Percentiles rank a stretch among this genome's conserved stretches.
phyloP scores from a whole-genome alignment of 2,113 vertebrate genomes.

The Varanus komodoensis region DNA sequence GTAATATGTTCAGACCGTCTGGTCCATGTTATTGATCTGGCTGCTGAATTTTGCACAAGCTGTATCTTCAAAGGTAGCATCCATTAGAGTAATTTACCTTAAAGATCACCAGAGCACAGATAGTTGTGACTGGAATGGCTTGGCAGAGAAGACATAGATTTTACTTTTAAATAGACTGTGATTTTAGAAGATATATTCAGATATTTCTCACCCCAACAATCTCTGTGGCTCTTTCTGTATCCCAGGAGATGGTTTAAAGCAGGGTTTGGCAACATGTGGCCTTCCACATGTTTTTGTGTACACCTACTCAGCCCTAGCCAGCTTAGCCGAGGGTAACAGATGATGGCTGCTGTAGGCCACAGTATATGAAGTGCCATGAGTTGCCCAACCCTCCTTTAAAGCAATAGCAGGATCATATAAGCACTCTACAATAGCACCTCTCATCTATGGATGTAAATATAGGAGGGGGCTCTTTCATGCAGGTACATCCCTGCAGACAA shows the following conservation, averaged over 20 bases:
- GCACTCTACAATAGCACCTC: neutral
- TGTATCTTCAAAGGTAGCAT: no score
- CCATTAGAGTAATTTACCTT: no score
- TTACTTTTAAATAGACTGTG: neutral
- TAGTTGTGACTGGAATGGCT: neutral
- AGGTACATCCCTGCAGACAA: neutral
- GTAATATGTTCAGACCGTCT: no score
- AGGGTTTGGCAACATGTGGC: no score
- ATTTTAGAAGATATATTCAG: neutral
- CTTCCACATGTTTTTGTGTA: no score
- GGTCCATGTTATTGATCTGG: no score
- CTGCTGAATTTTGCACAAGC: no score
- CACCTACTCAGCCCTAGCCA: no score
- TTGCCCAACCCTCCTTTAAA: neutral
- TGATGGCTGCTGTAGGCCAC: no score
- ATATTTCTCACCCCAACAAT: neutral
- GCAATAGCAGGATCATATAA: neutral
- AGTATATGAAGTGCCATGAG: no score
- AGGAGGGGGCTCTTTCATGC: neutral
- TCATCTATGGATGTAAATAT: neutral
- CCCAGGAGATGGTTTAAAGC: neutral
- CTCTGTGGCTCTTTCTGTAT: neutral
- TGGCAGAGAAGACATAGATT: neutral
- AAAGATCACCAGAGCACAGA: no score
- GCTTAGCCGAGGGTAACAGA: no score